Percentiles rank a stretch among this genome's conserved stretches.
These are phyloP conservation scores for Gadopsis marmoratus DNA, from an alignment of 2,797 vertebrate species.

Conservation along the genomic window DNA sequence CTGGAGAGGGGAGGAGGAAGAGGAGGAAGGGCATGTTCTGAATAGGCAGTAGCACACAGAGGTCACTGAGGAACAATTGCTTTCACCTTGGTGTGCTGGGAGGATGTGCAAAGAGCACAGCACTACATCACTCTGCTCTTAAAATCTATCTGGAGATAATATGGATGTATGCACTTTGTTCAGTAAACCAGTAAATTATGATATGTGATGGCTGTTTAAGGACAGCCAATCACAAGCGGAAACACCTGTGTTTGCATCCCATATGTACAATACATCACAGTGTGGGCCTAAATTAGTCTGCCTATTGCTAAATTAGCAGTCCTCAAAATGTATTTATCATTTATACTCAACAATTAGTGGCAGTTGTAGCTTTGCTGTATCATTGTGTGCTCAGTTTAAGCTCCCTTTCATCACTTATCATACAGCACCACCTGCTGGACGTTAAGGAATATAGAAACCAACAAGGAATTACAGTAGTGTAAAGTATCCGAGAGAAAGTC, in stretches of 20 bases:
- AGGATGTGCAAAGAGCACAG: conserved; percentile 30
- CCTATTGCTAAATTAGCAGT: conserved; percentile 14
- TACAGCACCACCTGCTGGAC: conserved; percentile 74
- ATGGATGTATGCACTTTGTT: conserved; percentile 4
- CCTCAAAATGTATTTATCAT: conserved; percentile 8
- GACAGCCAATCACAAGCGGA: conserved; percentile 17
- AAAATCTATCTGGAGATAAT: neutral
- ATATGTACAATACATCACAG: conserved; percentile 9
- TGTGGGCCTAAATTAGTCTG: neutral
- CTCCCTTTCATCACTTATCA: conserved; percentile 56
- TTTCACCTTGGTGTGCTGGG: conserved; percentile 57
- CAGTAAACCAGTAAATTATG: conserved; percentile 13
- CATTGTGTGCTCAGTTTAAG: neutral
- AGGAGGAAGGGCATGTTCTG: conserved; percentile 37
- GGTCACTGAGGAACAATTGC: conserved; percentile 59
- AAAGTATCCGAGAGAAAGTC: neutral
- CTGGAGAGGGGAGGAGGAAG: conserved; percentile 13
- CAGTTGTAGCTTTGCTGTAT: neutral
- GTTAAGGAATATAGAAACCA: neutral
- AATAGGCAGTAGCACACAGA: conserved; percentile 60
- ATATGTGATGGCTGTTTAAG: conserved; percentile 23
- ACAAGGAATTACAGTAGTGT: neutral
- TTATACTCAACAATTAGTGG: conserved; percentile 5
- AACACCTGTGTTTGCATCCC: conserved; percentile 18
- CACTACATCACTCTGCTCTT: conserved; percentile 30